These are phyloP conservation scores for Spisula subtruncata DNA, from an alignment of 2,888 invertebrate genomes.

Conservation along the genomic window DNA sequence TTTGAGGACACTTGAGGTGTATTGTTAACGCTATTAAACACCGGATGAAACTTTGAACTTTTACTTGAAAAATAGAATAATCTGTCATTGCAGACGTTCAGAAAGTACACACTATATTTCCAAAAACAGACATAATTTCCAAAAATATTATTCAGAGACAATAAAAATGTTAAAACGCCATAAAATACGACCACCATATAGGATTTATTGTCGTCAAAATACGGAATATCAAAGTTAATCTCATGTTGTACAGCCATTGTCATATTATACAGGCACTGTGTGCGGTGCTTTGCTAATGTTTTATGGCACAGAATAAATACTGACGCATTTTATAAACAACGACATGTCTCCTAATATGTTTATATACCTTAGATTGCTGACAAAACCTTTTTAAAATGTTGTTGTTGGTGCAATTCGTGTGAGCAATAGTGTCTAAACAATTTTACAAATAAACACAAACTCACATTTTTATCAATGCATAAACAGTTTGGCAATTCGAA, in stretches of 20 bases:
- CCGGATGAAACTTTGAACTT: neutral
- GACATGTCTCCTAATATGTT: neutral
- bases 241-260: neutral
- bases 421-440: too few species aligned
- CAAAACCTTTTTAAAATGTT: too few species aligned
- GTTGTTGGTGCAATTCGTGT: too few species aligned
- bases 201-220: neutral
- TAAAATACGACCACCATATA: neutral
- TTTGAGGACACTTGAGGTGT: too few species aligned
- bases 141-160: neutral
- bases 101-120: neutral
- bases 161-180: constrained; percentile 7
- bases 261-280: neutral
- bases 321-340: neutral
- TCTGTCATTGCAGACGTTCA: neutral
- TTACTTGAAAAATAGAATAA: neutral
- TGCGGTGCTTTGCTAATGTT: neutral
- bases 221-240: neutral
- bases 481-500: too few species aligned
- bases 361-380: neutral
- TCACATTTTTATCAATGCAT: too few species aligned
- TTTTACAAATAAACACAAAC: too few species aligned
- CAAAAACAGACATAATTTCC: neutral
- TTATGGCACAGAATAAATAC: neutral
- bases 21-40: neutral